Evolutionary conservation across 2,888 invertebrate species (phyloP), one percentile per base, ranked within the genome.

Genomic region (Trisateles emortualis): DNA sequence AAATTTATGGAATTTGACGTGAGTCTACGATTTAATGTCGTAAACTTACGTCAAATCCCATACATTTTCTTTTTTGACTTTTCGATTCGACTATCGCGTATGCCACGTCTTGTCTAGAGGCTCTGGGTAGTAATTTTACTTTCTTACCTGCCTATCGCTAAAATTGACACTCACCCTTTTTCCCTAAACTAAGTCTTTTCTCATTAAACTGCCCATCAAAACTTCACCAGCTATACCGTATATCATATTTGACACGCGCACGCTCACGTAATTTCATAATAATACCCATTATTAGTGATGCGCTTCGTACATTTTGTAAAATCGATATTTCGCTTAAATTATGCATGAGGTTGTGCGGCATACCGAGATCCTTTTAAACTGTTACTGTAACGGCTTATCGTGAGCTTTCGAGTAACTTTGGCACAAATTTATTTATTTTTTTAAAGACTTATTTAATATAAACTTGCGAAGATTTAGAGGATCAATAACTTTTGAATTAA

Each of bases 241-340:
- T 64, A 73, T 63, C 64, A 61, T 24, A 59, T 55, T 62, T 57
- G 68, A 65, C 56, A 51, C 49, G 59, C 52, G 55, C 64, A 64
- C 62, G 58, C 55, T 55, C 62, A 8, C 45, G 56, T 64, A 64
- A 73, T 75, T 75, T 70, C 57, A 62, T 54, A 60, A 67, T 75
- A 72, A 71, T 68, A 69, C 66, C 67, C 50, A 62, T 72, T 78
- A 79, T 71, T 74, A 76, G 70, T 63, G 61, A 66, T 64, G 62
- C 67, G 63, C 61, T 63, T 59, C 63, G 63, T 48, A 59, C 39
- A 63, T 55, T 62, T 42, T 53, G 61, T 40, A 51, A 68, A 68
- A 74, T 81, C 81, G 74, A 80, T 81, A 76, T 68, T 72, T 64
- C 50, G 47, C 62, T 76, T 79, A 76, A 79, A 80, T 81, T 81